Base-by-base conservation (phyloP, 2,113 vertebrate genomes). In the Micronisus gabar region DNA sequence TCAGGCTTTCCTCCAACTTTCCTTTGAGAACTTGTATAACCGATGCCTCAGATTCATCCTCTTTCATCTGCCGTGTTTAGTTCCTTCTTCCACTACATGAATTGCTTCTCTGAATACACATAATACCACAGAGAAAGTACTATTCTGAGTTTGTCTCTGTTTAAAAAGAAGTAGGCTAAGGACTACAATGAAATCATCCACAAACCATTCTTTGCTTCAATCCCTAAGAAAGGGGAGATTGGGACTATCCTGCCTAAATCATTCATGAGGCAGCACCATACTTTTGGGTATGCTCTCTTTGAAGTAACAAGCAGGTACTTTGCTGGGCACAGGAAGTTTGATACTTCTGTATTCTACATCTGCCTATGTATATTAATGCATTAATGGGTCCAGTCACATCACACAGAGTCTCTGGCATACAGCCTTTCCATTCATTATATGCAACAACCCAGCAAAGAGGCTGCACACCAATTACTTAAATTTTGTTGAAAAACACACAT, bases 401-500 rank as follows among this genome's bases (percentile, higher is more conserved):
- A 59, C 52, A 45, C 34, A 14, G 15, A 38, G 36, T 3, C 32
- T 30, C 59, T 63, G 52, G 70, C 56, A 70, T 2, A 10, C 9
- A 67, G 43, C 27, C 53, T 29, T 73, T 62, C 34, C 27, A 47
- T 15, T 59, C 61, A 2, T 12, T 32, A 2, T 3, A 40, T 3
- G 12, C 30, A 67, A 48, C 21, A 58, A 52, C 27, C n/a, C 55
- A 61, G 43, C 66, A 38, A 67, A 67, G 36, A 81, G 2, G 1
- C 0, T 40, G 4, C 0, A 0, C 12, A 16, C 4, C 34, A 52
- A 36, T 21, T 40, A 79, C 36, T 36, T 13, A 11, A 9, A 29
- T 34, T 56, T 30, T 15, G 6, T 3, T 27, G 30, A 62, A 48
- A 86, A 82, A 45, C 27, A 4, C 27, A 73, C 12, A 45, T 6